A percentile compares a stretch with the other conserved stretches of the same genome.
Conservation (phyloP, 2,113 vertebrate genomes). For the Apteryx owenii region DNA sequence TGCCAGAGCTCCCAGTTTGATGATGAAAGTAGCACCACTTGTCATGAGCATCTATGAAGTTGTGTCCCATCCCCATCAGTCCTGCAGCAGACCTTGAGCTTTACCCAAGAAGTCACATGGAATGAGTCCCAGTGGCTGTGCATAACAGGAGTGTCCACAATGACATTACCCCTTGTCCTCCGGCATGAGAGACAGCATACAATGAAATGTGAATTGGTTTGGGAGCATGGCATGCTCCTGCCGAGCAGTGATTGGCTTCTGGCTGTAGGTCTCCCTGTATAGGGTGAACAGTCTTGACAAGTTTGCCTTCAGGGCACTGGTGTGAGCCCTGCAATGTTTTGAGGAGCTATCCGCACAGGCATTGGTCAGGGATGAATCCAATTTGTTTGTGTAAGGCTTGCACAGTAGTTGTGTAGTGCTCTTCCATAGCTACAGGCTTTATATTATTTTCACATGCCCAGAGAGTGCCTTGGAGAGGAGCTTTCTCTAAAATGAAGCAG, state of each 20-base stretch:
- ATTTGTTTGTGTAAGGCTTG: background rate
- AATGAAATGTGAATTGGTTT: background rate
- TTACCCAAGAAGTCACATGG: accelerated
- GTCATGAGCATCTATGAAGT: background rate
- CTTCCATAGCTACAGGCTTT: background rate
- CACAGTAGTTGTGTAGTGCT: background rate
- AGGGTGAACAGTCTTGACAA: background rate
- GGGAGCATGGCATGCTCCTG: background rate
- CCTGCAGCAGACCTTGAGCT: background rate
- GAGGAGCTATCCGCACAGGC: background rate
- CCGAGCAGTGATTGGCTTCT: background rate
- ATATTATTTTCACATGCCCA: background rate
- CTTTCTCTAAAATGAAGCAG: background rate
- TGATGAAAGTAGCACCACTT: background rate
- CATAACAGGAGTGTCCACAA: background rate
- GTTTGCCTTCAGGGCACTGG: background rate
- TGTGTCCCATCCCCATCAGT: accelerated
- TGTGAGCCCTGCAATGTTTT: background rate
- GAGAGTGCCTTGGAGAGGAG: background rate
- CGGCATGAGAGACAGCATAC: accelerated
- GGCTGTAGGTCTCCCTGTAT: background rate
- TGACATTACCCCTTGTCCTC: background rate
- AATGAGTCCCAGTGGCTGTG: background rate
- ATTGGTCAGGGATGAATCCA: background rate
- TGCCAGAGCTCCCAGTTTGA: background rate